Evolutionary conservation across 2,113 vertebrate species (phyloP).

Genomic region (Cygnus buccinator): DNA sequence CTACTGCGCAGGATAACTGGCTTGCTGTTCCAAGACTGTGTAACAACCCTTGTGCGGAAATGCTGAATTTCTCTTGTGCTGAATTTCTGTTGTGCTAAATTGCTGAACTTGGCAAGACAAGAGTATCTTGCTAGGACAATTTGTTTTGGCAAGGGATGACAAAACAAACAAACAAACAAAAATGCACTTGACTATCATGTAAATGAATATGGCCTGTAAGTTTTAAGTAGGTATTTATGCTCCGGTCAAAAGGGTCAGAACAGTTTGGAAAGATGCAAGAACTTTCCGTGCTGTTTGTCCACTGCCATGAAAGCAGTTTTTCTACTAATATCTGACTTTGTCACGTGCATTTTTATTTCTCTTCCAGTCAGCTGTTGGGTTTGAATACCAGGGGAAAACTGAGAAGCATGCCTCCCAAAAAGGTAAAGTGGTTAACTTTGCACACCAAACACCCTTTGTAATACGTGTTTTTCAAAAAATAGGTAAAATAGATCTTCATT

Average conservation of each 20-base stretch:
- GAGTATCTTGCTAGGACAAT: background rate
- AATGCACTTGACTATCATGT: background rate
- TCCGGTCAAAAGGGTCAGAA: background rate
- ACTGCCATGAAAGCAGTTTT: background rate
- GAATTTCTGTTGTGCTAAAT: background rate
- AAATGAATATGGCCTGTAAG: background rate
- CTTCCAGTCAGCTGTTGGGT: slow-evolving; percentile 91
- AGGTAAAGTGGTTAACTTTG: slow-evolving; percentile 77
- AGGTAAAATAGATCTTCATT: background rate
- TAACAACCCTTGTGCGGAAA: background rate
- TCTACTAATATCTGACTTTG: background rate
- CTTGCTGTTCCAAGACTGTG: background rate
- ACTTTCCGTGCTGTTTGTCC: accelerated
- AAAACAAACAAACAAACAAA: background rate
- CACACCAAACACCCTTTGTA: background rate
- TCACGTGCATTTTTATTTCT: background rate
- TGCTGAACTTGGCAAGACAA: background rate
- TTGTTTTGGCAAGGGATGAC: background rate
- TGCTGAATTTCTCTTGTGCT: background rate
- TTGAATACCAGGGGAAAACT: slow-evolving; percentile 94
- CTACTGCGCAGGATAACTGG: background rate
- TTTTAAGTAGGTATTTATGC: background rate
- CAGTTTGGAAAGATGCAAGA: background rate
- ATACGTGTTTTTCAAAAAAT: background rate
- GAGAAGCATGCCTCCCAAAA: slow-evolving; percentile 97